Conservation (phyloP, 1,140 invertebrate genomes). For the Apis cerana region DNA sequence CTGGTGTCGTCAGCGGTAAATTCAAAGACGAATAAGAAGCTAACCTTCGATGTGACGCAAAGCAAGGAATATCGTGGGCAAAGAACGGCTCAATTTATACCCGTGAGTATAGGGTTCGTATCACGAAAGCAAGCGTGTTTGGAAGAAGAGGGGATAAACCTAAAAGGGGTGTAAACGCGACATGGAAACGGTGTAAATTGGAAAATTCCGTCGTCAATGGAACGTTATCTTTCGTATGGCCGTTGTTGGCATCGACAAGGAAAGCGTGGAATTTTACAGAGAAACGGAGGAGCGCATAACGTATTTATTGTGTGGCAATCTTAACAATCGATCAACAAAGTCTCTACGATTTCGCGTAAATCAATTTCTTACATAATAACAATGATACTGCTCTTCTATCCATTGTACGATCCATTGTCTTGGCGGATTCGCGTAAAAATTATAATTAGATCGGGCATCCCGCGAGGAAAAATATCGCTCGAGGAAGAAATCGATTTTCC, state of each 20-base stretch:
- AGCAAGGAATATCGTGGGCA: background rate
- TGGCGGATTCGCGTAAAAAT: conserved; percentile 34
- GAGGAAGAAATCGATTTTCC: background rate
- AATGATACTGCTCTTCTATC: background rate
- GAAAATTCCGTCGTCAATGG: background rate
- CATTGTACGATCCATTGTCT: conserved; percentile 14
- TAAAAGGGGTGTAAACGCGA: background rate
- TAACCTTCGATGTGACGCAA: background rate
- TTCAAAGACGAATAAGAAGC: background rate
- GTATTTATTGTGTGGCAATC: conserved; percentile 42
- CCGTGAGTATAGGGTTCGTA: background rate
- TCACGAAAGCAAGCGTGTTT: background rate
- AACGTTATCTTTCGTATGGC: background rate
- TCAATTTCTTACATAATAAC: conserved; percentile 41
- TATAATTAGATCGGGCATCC: conserved; percentile 38
- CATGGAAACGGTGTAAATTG: background rate
- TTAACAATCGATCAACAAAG: conserved; percentile 15
- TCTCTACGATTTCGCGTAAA: conserved; percentile 33
- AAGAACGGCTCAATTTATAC: conserved; percentile 12
- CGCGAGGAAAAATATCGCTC: background rate
- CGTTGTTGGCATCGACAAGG: background rate
- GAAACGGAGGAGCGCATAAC: background rate
- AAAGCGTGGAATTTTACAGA: conserved; percentile 19
- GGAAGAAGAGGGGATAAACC: no score
- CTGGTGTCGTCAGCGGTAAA: background rate